Base-by-base conservation (phyloP, 2,797 vertebrate species). In the Hydrophis major region DNA sequence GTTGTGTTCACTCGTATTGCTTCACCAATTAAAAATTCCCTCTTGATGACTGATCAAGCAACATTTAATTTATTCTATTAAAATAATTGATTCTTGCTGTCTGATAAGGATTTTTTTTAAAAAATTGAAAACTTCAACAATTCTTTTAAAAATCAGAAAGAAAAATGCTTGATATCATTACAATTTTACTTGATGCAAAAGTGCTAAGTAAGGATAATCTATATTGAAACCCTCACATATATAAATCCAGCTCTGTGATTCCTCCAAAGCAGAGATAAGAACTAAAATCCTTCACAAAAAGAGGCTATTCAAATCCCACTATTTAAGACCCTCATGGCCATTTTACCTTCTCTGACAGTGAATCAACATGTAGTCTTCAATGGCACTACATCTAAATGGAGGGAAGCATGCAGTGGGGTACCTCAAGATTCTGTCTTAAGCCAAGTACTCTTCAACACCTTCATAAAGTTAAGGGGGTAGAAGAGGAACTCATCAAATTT, bases 201-300 rank as follows among this genome's bases (percentile, higher is more conserved):
- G 60, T 94, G 90, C 86, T 94, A 87, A 28, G 0, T 10, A 92
- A 12, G 6, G 0, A 69, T 25, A 94, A 56, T 11, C 55, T 94
- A 86, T 22, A 55, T 20, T 25, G 20, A 86, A 53, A 93, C 50
- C 4, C 88, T 83, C n/a, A 74, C 1, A 4, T 1, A 88, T 25
- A 16, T 92, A 10, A 90, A 6, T n/a, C 83, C 56, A 90, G 25
- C 2, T 55, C 37, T 66, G 16, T 74, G 56, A 93, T 69, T 91
- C 92, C 88, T 74, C 93, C 92, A 92, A 92, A 94, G 32, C 57
- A 86, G 69, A 61, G 78, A 89, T 57, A 60, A 78, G 25, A 20
- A 20, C 12, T 66, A 61, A 37, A 57, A 55, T 55, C 4, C n/a
- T 89, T 13, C 57, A 50, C 27, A n/a, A 16, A 92, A 32, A 47